phyloP scores from a whole-genome alignment of 2,888 invertebrate species.

The Lepas anatifera region DNA sequence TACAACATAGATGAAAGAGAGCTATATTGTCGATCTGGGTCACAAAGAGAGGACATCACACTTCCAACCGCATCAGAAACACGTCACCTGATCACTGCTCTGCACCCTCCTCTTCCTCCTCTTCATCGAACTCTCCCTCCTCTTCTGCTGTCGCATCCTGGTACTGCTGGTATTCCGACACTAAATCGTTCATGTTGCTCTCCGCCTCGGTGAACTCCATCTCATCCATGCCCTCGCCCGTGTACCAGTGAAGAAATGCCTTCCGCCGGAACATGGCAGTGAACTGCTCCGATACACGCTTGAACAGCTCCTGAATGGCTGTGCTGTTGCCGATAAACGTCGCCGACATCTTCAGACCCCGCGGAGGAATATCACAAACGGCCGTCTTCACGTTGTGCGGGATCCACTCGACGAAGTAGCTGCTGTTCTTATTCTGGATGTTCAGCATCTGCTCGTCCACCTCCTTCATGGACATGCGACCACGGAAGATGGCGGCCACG shows the following conservation, averaged over 20 bases:
- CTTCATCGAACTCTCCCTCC: slow-evolving; percentile 73
- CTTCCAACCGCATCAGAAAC: no score
- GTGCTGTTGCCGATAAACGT: slow-evolving; percentile 80
- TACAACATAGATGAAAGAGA: no score
- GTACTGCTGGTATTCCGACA: slow-evolving; percentile 60
- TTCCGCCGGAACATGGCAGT: slow-evolving; percentile 58
- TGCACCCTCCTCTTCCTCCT: slow-evolving; percentile 37
- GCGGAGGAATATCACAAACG: slow-evolving; percentile 83
- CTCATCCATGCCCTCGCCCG: slow-evolving; percentile 47
- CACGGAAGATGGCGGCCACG: slow-evolving; percentile 47
- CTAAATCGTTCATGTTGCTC: slow-evolving; percentile 44
- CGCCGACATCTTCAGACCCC: slow-evolving; percentile 81
- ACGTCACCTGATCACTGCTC: background rate
- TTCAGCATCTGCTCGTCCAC: slow-evolving; percentile 68
- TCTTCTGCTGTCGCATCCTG: slow-evolving; percentile 84
- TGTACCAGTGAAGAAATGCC: slow-evolving; percentile 46
- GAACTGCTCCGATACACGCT: slow-evolving; percentile 68
- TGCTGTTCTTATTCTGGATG: slow-evolving; percentile 65
- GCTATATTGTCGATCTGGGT: no score
- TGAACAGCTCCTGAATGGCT: slow-evolving; percentile 77
- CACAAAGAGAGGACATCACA: no score
- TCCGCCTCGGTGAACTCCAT: slow-evolving; percentile 31
- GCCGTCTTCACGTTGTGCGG: slow-evolving; percentile 90
- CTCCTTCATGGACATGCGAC: slow-evolving; percentile 49
- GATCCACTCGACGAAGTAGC: slow-evolving; percentile 83